Percentiles rank a stretch among this genome's conserved stretches.
Evolutionary conservation across 2,113 vertebrate species (phyloP).

Genomic region (Mastomys natalensis): DNA sequence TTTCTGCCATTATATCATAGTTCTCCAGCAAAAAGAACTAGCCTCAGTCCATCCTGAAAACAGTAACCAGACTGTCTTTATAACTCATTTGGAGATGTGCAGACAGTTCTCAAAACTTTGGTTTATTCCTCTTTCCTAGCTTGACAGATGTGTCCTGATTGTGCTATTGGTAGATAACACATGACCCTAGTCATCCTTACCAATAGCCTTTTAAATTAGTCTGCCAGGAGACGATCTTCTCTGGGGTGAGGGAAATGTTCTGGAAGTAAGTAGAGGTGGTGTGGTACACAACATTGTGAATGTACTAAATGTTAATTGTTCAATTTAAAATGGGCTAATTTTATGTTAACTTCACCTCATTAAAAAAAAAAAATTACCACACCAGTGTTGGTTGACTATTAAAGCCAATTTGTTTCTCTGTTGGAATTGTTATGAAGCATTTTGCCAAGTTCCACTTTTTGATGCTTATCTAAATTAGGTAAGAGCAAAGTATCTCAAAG

Average conservation of each 20-base stretch:
- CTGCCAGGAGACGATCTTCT: slow-evolving; percentile 10
- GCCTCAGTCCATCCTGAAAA: slow-evolving; percentile 1
- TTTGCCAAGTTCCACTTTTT: slow-evolving; percentile 35
- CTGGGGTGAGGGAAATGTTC: slow-evolving; percentile 30
- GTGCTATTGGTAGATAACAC: slow-evolving; percentile 3
- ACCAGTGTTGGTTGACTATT: slow-evolving; percentile 48
- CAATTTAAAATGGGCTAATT: slow-evolving; percentile 58
- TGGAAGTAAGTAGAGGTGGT: slow-evolving; percentile 27
- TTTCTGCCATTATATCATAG: neutral
- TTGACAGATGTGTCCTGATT: slow-evolving; percentile 4
- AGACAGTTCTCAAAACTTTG: neutral
- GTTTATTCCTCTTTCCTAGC: neutral
- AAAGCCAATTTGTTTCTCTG: slow-evolving; percentile 55
- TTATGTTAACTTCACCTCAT: slow-evolving; percentile 65
- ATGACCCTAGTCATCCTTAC: neutral
- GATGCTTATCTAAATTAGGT: slow-evolving; percentile 42
- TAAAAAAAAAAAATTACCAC: slow-evolving; percentile 66
- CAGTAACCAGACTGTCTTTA: neutral
- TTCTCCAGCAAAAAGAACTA: slow-evolving; percentile 27
- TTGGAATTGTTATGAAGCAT: slow-evolving; percentile 23
- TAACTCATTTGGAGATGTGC: slow-evolving; percentile 38
- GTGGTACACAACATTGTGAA: slow-evolving; percentile 27
- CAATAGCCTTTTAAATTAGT: slow-evolving; percentile 28
- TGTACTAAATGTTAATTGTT: slow-evolving; percentile 64
- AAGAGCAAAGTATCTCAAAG: slow-evolving; percentile 48